phyloP scores from a whole-genome alignment of 2,888 invertebrate species.

The Prosapia bicincta region DNA sequence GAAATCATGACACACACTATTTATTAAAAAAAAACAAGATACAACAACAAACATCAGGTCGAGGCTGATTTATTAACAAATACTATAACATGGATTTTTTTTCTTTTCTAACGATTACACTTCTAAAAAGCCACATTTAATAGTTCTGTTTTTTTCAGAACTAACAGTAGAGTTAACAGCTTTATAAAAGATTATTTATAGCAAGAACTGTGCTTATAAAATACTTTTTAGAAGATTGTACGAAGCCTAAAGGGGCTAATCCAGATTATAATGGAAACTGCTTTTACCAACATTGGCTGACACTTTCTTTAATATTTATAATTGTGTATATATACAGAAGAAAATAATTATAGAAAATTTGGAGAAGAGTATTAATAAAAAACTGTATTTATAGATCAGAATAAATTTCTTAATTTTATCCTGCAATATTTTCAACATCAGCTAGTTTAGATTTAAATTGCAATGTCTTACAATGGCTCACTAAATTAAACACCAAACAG shows the following conservation, averaged over 20 bases:
- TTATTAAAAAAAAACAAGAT: neutral
- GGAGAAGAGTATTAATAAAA: too few species aligned
- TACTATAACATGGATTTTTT: neutral
- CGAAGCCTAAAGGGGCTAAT: neutral
- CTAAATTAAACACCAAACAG: too few species aligned
- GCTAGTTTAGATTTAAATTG: too few species aligned
- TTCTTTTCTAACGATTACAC: neutral
- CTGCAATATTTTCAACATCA: neutral
- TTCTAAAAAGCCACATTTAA: slow-evolving; percentile 2
- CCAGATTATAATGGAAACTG: neutral
- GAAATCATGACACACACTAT: neutral
- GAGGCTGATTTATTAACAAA: neutral
- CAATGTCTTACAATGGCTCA: too few species aligned
- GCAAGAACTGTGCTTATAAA: neutral
- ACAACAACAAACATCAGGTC: slow-evolving; percentile 1
- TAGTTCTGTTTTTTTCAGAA: neutral
- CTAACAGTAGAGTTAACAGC: neutral
- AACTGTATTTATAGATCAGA: neutral
- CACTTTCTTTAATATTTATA: neutral
- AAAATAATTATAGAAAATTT: too few species aligned
- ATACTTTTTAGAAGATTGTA: slow-evolving; percentile 1
- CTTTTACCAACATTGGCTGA: neutral
- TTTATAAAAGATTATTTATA: neutral
- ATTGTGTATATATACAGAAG: too few species aligned
- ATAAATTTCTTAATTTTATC: neutral